Evolutionary conservation across 2,797 vertebrate species (phyloP).

Genomic region (Erethizon dorsatum): DNA sequence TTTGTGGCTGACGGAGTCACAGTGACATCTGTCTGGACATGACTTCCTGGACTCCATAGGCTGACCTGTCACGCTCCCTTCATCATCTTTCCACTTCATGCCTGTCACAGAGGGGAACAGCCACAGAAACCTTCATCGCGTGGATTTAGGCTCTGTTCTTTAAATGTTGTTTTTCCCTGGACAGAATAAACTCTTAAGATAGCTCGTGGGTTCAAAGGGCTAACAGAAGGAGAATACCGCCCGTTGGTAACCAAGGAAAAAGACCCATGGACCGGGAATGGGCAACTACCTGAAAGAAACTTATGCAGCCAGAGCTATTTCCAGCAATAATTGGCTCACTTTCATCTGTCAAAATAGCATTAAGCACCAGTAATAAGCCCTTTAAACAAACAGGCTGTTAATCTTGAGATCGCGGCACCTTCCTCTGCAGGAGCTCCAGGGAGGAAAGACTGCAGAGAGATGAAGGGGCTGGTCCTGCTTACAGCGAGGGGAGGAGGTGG

Average conservation of each 20-base stretch:
- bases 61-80: neutral
- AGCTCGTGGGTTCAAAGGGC: neutral
- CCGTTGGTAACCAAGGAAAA: conserved; percentile 62
- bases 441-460: conserved; percentile 62
- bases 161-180: neutral
- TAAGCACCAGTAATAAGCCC: conserved; percentile 89
- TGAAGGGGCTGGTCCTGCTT: neutral
- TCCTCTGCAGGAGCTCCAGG: conserved; percentile 72
- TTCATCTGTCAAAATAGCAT: conserved; percentile 90
- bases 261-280: neutral
- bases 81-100: neutral
- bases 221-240: neutral
- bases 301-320: conserved; percentile 84
- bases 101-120: neutral
- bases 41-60: neutral
- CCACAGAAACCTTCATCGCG: neutral
- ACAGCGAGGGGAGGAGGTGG: neutral
- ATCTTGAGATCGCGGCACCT: conserved; percentile 82
- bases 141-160: neutral
- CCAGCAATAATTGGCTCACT: conserved; percentile 88
- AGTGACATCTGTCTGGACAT: neutral
- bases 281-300: conserved; percentile 57
- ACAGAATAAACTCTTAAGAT: neutral
- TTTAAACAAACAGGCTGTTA: conserved; percentile 90
- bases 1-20: neutral